phyloP scores from a whole-genome alignment of 92 coral and sea anemone genomes.

The Umimayanthus kanabou region DNA sequence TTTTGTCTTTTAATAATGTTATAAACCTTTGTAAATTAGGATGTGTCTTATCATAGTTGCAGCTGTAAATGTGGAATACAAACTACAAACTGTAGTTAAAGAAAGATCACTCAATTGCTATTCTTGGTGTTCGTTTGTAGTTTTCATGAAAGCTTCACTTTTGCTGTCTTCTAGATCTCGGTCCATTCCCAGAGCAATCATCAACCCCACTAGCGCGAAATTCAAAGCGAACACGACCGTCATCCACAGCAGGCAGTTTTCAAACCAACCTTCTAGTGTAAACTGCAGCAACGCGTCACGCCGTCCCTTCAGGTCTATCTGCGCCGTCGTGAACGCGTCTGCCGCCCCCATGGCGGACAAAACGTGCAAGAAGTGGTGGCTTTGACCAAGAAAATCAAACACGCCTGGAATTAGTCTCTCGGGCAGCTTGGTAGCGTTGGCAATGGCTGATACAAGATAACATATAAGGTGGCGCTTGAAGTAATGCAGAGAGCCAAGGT shows the following conservation, averaged over 20 bases:
- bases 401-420: conserved; percentile 41
- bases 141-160: background rate
- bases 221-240: conserved; percentile 13
- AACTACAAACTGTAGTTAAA: no score
- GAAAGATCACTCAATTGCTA: background rate
- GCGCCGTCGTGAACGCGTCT: conserved; percentile 33
- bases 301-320: conserved; percentile 28
- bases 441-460: conserved; percentile 35
- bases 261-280: conserved; percentile 29
- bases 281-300: background rate
- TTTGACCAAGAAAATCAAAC: conserved; percentile 36
- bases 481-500: conserved; percentile 2
- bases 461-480: conserved; percentile 41
- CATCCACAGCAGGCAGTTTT: conserved; percentile 23
- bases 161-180: background rate
- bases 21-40: no score
- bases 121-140: background rate
- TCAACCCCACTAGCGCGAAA: conserved; percentile 3
- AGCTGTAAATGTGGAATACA: no score
- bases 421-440: conserved; percentile 34
- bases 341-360: conserved; percentile 33
- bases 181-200: background rate
- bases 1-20: no score
- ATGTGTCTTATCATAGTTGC: no score
- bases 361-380: conserved; percentile 32